Percentiles rank a stretch among this genome's conserved stretches.
These are phyloP conservation scores for Crossocerus cetratus DNA, from an alignment of 2,888 invertebrate species.

Conservation along the genomic window DNA sequence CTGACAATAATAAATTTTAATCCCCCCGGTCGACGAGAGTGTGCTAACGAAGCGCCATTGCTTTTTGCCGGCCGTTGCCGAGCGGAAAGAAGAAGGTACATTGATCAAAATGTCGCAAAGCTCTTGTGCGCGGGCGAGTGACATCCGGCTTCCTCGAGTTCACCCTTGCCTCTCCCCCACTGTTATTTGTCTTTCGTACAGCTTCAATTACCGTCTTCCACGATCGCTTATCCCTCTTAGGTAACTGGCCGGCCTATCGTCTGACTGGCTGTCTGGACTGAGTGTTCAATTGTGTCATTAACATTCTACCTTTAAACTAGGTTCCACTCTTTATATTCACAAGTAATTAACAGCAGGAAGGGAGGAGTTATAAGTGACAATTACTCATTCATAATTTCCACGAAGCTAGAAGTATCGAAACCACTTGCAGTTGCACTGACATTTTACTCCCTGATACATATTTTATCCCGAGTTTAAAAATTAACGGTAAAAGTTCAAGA, in stretches of 20 bases:
- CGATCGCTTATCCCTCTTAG: constrained; percentile 31
- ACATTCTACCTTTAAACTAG: no score
- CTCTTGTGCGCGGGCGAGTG: constrained; percentile 3
- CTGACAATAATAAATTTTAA: constrained; percentile 28
- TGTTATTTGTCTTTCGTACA: constrained; percentile 12
- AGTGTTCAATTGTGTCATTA: no score
- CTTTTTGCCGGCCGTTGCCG: background rate
- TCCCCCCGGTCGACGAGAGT: constrained; percentile 10
- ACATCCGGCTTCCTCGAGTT: constrained; percentile 5
- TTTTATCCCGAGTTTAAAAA: no score
- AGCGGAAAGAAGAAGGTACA: background rate
- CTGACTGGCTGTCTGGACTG: background rate
- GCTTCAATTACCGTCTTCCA: constrained; percentile 18
- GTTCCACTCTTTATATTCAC: no score
- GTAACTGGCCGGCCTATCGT: constrained; percentile 29
- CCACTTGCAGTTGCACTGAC: no score
- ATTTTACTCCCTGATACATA: no score
- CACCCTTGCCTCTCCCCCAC: background rate
- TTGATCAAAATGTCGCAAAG: constrained; percentile 9
- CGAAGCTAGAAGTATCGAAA: no score
- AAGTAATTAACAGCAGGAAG: no score
- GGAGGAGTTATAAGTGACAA: no score
- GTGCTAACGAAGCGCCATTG: background rate
- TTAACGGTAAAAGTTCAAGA: no score
- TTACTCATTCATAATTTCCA: no score